A percentile compares a stretch with the other conserved stretches of the same genome.
phyloP scores from a whole-genome alignment of 2,888 invertebrate genomes.

The Oxystoma pomonae region DNA sequence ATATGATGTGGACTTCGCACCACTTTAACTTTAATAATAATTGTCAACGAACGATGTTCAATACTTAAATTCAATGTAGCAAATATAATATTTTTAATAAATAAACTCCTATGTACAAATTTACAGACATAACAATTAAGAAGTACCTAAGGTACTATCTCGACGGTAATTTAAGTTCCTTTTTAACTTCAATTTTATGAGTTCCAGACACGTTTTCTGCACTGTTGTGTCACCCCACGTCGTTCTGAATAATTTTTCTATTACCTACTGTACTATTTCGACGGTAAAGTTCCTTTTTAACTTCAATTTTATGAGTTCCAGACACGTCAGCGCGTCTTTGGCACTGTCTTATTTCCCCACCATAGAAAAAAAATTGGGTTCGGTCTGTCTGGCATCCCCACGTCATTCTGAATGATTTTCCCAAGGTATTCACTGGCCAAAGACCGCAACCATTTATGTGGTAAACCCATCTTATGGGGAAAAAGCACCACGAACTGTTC shows the following conservation, averaged over 20 bases:
- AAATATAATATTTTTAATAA: not conserved
- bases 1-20: too few relatives aligned
- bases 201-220: too few relatives aligned
- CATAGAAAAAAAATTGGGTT: too few relatives aligned
- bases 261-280: too few relatives aligned
- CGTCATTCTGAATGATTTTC: slow-evolving; percentile 87
- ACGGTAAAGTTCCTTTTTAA: slow-evolving; percentile 77
- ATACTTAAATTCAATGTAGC: slow-evolving; percentile 28
- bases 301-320: slow-evolving; percentile 89
- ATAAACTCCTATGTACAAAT: not conserved
- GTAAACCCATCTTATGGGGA: slow-evolving; percentile 91
- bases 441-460: slow-evolving; percentile 82
- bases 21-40: too few relatives aligned
- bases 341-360: slow-evolving; percentile 97
- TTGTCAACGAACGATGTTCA: too few relatives aligned
- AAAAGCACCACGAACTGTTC: slow-evolving; percentile 83
- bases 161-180: slow-evolving; percentile 62
- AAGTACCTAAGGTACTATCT: slow-evolving; percentile 5
- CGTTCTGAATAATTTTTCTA: too few relatives aligned
- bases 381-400: too few relatives aligned
- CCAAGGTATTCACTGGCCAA: slow-evolving; percentile 82
- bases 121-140: not conserved
- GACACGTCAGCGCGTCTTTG: slow-evolving; percentile 93
- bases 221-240: too few relatives aligned
- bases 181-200: too few relatives aligned